These are phyloP conservation scores for Elysia crispata DNA, from an alignment of 2,888 invertebrate genomes.

Conservation along the genomic window DNA sequence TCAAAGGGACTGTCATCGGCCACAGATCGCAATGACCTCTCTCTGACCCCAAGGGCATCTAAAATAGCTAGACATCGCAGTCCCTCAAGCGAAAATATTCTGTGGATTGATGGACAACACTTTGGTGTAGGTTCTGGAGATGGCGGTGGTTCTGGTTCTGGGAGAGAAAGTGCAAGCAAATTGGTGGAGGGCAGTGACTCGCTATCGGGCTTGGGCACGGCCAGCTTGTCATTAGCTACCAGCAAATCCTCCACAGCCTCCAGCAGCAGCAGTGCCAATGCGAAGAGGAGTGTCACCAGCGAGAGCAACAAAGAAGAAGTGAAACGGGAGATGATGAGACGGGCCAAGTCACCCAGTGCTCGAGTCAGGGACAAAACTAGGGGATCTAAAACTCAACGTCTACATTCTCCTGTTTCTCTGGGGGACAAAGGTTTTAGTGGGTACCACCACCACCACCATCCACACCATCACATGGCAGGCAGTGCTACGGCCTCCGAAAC, in stretches of 20 bases:
- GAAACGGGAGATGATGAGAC: slow-evolving; percentile 59
- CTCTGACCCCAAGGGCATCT: slow-evolving; percentile 46
- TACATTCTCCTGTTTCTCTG: slow-evolving; percentile 62
- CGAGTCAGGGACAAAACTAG: slow-evolving; percentile 72
- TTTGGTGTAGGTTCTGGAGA: neutral
- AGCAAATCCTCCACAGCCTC: neutral
- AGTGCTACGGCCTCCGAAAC: slow-evolving; percentile 46
- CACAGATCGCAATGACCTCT: slow-evolving; percentile 21
- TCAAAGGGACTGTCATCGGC: slow-evolving; percentile 29
- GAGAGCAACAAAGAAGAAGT: slow-evolving; percentile 66
- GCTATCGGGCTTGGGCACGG: slow-evolving; percentile 35
- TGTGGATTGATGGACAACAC: slow-evolving; percentile 9
- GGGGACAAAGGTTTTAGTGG: slow-evolving; percentile 32
- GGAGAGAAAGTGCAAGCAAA: slow-evolving; percentile 43
- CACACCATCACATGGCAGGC: neutral
- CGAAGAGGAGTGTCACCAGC: slow-evolving; percentile 54
- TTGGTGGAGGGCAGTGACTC: slow-evolving; percentile 70
- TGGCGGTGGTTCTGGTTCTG: neutral
- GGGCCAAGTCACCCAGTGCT: slow-evolving; percentile 73
- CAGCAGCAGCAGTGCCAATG: slow-evolving; percentile 31
- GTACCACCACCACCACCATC: neutral
- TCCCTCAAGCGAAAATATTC: slow-evolving; percentile 44
- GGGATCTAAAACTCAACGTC: slow-evolving; percentile 67
- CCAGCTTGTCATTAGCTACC: neutral
- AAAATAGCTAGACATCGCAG: slow-evolving; percentile 53